phyloP scores from a whole-genome alignment of 2,113 vertebrate species.

The Crotalus horridus region DNA sequence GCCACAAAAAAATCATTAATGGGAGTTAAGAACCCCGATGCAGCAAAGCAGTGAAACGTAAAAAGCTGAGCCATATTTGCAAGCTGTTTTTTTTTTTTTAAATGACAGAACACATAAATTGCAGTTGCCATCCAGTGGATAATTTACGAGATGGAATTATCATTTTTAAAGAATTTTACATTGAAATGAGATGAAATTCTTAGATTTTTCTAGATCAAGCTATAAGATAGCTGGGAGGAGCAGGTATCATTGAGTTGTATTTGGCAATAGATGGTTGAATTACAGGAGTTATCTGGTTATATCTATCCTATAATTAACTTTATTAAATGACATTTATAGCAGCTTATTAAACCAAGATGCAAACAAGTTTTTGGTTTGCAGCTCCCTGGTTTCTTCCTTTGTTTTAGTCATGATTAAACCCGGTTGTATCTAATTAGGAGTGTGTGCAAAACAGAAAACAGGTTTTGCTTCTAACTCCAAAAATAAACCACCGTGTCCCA shows the following conservation, averaged over 20 bases:
- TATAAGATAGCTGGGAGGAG: too few relatives aligned
- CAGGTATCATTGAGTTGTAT: background rate
- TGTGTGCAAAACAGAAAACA: too few relatives aligned
- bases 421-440: too few relatives aligned
- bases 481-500: background rate
- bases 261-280: background rate
- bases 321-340: background rate
- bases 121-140: background rate
- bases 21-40: slow-evolving; percentile 1
- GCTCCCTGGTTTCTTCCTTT: background rate
- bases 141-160: background rate
- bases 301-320: background rate
- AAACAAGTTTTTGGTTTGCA: too few relatives aligned
- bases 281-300: background rate
- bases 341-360: background rate
- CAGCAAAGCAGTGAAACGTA: slow-evolving; percentile 2
- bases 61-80: background rate
- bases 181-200: background rate
- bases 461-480: too few relatives aligned
- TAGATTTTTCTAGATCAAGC: background rate
- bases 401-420: background rate
- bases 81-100: background rate
- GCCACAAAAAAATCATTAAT: slow-evolving; percentile 1
- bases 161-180: background rate
- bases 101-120: background rate